Evolutionary conservation across 2,888 invertebrate genomes (phyloP), one percentile per base, ranked within the genome.

Genomic region (Andrena bucephala): DNA sequence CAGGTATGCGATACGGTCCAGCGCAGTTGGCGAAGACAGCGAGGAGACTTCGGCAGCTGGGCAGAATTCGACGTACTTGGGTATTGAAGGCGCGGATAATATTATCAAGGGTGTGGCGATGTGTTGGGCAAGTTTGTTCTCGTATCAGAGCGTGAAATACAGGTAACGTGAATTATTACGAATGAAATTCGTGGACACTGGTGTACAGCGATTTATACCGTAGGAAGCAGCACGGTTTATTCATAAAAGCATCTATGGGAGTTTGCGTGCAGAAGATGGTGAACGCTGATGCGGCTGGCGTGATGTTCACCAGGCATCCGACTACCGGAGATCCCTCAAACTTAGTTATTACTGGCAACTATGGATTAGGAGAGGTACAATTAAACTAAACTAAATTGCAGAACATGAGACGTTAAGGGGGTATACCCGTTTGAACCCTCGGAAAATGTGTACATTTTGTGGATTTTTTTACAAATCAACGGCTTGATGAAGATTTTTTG

Each of bases 111-210:
- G 96, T 6, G 94, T 98, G 1, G 94, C 95, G 65, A 95, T 95
- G 76, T 98, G 98, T 92, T 98, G 98, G 98, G 97, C 96, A 0
- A 98, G 98, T 0, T 95, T 97, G 85, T 98, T 96, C 91, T 95
- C 97, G 0, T 96, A 95, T 89, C 96, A 96, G 85, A 97, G 98
- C 87, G 96, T 97, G 0, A 95, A 96, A 86, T 98, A 98, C 92
- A 96, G 96, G 97, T 97, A 90, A 85, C 7, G 42, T 8, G 16
- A 54, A 48, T 5, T 20, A 0, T 42, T 24, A 10, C 31, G 20
- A 16, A 27, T 16, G 33, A 36, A 27, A 52, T 48, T 31, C 3
- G 6, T 20, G 2, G 3, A 33, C 10, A 16, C n/a, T 62, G 27
- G 75, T 7, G 2, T 52, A 4, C 2, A 42, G 24, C 42, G 29